Conservation (phyloP, 2,888 invertebrate species). For the Cordilura impudica region DNA sequence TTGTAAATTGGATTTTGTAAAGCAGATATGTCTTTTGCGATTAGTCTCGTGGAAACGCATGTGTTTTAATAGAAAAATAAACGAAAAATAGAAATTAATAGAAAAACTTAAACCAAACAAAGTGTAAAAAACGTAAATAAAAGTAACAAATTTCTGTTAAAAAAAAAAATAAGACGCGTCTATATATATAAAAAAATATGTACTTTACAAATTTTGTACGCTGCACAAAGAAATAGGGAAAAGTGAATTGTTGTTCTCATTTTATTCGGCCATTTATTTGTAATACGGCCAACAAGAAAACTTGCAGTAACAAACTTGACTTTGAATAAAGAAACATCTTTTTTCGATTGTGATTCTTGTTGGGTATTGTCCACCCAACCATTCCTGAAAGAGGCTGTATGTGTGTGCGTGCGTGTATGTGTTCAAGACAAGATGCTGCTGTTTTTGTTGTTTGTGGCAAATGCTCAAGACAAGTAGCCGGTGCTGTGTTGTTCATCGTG, state of each 20-base stretch:
- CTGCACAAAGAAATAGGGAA: neutral
- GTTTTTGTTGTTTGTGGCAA: slow-evolving; percentile 34
- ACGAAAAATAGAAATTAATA: neutral
- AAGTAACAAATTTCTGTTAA: neutral
- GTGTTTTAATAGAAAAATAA: neutral
- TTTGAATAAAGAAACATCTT: slow-evolving; percentile 26
- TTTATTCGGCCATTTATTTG: slow-evolving; percentile 14
- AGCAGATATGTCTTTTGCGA: neutral
- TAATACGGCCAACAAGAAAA: slow-evolving; percentile 18
- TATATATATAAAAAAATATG: neutral
- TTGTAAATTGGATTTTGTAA: slow-evolving; percentile 39
- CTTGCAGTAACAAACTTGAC: slow-evolving; percentile 29
- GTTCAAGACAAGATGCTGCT: slow-evolving; percentile 44
- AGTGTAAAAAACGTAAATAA: slow-evolving; percentile 34
- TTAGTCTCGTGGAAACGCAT: neutral
- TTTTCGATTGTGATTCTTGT: neutral
- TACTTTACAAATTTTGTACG: neutral
- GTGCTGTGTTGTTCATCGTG: neutral
- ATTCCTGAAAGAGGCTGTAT: slow-evolving; percentile 3
- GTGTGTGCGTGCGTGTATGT: neutral
- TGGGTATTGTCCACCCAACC: neutral
- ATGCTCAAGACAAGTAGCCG: slow-evolving; percentile 64
- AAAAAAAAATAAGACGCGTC: neutral
- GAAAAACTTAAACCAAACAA: slow-evolving; percentile 3
- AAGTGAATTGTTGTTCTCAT: neutral